A percentile compares a stretch with the other conserved stretches of the same genome.
Evolutionary conservation across 2,888 invertebrate species (phyloP).

Genomic region (Nemotelus nigrinus): DNA sequence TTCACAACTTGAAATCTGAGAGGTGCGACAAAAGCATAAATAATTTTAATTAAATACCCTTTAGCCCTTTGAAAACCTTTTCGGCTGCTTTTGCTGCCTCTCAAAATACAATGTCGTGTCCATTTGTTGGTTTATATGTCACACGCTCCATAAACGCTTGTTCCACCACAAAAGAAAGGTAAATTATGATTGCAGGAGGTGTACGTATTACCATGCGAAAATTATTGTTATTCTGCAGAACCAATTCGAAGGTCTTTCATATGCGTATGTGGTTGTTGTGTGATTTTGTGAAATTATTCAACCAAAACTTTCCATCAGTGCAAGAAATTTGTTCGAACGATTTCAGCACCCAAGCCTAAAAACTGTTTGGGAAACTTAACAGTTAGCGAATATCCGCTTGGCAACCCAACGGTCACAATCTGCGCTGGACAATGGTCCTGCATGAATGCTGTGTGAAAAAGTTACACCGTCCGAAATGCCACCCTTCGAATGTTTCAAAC

Average conservation of each 20-base stretch:
- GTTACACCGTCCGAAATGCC: neutral
- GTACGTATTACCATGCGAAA: neutral
- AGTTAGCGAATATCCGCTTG: neutral
- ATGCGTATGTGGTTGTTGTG: too few species aligned
- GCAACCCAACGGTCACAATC: neutral
- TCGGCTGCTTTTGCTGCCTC: neutral
- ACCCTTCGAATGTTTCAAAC: constrained; percentile 19
- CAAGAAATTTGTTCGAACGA: too few species aligned
- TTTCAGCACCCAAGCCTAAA: too few species aligned
- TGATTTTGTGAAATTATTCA: too few species aligned
- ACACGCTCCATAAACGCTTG: constrained; percentile 1
- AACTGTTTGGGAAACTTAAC: neutral
- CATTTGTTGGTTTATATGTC: constrained; percentile 23
- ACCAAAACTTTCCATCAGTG: too few species aligned
- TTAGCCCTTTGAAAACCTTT: constrained; percentile 36
- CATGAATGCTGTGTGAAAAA: neutral
- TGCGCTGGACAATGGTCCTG: neutral
- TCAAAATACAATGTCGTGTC: constrained; percentile 6
- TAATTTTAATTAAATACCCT: constrained; percentile 56
- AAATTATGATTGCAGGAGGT: neutral
- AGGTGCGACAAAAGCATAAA: constrained; percentile 55
- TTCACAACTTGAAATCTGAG: neutral
- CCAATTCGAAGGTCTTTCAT: too few species aligned
- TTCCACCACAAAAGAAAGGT: constrained; percentile 2
- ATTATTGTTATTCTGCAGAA: too few species aligned